Conservation (phyloP, 1,140 invertebrate species). For the Semibalanus balanoides region DNA sequence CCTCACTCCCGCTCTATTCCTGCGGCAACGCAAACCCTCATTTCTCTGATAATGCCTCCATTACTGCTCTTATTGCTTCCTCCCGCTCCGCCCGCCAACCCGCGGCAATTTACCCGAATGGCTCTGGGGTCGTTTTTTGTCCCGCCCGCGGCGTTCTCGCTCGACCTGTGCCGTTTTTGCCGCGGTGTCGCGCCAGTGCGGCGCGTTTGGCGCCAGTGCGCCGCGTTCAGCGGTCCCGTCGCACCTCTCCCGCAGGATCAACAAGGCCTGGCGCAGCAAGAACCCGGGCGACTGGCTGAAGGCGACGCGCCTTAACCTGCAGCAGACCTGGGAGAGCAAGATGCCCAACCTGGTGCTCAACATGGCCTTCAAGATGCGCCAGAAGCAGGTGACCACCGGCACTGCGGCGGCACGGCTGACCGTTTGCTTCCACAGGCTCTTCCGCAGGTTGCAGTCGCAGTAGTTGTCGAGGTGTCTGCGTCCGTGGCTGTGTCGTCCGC, state of each 20-base stretch:
- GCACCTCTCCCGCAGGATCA: conserved; percentile 36
- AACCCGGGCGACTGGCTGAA: conserved; percentile 55
- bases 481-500: neutral
- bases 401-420: too few relatives aligned
- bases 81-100: too few relatives aligned
- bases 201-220: too few relatives aligned
- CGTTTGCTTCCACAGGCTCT: too few relatives aligned
- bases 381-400: conserved; percentile 24
- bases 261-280: conserved; percentile 75
- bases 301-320: conserved; percentile 77
- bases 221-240: neutral
- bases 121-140: too few relatives aligned
- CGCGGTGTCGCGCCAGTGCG: neutral
- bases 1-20: too few relatives aligned
- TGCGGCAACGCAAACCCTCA: too few relatives aligned
- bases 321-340: conserved; percentile 67
- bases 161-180: neutral
- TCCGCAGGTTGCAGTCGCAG: too few relatives aligned
- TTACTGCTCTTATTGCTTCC: too few relatives aligned
- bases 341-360: conserved; percentile 75
- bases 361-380: conserved; percentile 62
- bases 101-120: too few relatives aligned
- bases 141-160: neutral
- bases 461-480: neutral
- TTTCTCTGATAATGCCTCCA: too few relatives aligned